Conservation (phyloP, 2,888 invertebrate genomes). For the Hirtodrosophila histrioides region DNA sequence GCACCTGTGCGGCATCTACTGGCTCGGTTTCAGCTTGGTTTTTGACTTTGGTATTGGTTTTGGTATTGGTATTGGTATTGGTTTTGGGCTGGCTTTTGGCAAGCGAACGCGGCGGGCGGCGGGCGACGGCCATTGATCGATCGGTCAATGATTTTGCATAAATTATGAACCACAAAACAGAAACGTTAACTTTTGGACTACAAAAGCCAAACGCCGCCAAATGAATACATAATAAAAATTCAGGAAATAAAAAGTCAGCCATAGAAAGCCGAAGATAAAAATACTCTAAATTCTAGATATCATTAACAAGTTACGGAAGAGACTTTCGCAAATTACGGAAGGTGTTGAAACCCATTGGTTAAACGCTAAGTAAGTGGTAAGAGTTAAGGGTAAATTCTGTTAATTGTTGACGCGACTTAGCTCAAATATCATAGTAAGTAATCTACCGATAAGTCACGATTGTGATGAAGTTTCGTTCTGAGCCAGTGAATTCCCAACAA, state of each 20-base stretch:
- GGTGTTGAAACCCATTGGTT: too few species aligned
- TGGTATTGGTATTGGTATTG: conserved; percentile 12
- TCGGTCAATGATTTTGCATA: conserved; percentile 78
- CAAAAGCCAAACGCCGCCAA: conserved; percentile 68
- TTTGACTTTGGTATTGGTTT: conserved; percentile 14
- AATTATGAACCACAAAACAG: conserved; percentile 62
- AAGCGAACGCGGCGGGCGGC: conserved; percentile 28
- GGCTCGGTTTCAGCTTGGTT: conserved; percentile 5
- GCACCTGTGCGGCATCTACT: conserved; percentile 70
- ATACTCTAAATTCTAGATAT: conserved; percentile 20
- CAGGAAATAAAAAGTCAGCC: conserved; percentile 31
- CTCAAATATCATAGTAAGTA: too few species aligned
- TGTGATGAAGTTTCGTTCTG: too few species aligned
- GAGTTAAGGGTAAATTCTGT: too few species aligned
- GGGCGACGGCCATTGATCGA: conserved; percentile 68
- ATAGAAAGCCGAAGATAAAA: conserved; percentile 13
- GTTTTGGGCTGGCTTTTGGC: conserved; percentile 47
- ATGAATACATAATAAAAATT: conserved; percentile 52
- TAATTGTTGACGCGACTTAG: too few species aligned
- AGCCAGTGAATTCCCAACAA: too few species aligned
- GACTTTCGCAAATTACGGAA: too few species aligned
- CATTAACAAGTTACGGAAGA: too few species aligned
- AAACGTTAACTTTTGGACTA: conserved; percentile 57
- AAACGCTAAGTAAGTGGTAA: too few species aligned
- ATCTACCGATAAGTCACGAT: too few species aligned